phyloP scores from a whole-genome alignment of 2,888 invertebrate species.

The Orgyia antiqua region DNA sequence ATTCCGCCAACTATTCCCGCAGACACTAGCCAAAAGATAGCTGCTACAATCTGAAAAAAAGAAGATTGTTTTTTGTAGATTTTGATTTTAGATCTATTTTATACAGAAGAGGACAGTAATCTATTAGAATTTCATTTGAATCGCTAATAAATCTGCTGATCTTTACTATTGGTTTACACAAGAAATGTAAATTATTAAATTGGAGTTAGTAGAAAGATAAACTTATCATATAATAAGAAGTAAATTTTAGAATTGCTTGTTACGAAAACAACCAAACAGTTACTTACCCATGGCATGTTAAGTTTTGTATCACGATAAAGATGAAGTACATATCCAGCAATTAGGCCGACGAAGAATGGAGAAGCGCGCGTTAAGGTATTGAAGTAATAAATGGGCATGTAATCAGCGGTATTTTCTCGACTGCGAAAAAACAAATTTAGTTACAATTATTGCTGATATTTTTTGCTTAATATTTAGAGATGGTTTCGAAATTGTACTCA shows the following conservation, averaged over 20 bases:
- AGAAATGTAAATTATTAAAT: too few species aligned
- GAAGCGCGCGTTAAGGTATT: conserved; percentile 38
- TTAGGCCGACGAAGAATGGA: conserved; percentile 47
- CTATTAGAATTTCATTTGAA: too few species aligned
- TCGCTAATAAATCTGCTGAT: too few species aligned
- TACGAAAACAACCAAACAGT: too few species aligned
- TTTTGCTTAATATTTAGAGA: too few species aligned
- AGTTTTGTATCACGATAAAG: conserved; percentile 26
- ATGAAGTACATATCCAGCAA: conserved; percentile 42
- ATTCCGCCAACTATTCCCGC: conserved; percentile 10
- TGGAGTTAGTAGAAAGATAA: too few species aligned
- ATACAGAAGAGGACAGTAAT: neutral
- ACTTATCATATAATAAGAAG: too few species aligned
- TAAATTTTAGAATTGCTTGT: too few species aligned
- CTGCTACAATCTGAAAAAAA: conserved; percentile 11
- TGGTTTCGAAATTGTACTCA: neutral
- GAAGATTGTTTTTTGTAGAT: neutral
- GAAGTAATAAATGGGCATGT: conserved; percentile 32
- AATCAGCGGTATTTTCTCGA: conserved; percentile 20
- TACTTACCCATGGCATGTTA: conserved; percentile 33
- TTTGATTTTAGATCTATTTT: neutral
- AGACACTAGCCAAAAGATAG: conserved; percentile 13
- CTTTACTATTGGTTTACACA: too few species aligned
- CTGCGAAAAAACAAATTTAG: conserved; percentile 19
- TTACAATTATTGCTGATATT: too few species aligned